phyloP scores from a whole-genome alignment of 2,888 invertebrate genomes.

The Cerceris ruficornis region DNA sequence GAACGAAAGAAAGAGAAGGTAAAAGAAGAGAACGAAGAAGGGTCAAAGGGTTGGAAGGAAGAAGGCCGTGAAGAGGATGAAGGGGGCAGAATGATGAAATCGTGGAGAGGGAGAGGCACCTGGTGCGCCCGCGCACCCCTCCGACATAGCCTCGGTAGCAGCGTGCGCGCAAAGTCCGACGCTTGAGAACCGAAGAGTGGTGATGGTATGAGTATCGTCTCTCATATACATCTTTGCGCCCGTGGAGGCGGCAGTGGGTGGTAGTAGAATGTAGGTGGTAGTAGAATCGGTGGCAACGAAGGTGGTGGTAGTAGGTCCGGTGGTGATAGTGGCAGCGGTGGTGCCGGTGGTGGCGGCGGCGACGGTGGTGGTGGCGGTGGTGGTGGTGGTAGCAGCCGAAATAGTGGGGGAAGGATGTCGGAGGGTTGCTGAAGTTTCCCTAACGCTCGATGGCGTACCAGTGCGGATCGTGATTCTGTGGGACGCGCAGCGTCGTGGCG shows the following conservation, averaged over 20 bases:
- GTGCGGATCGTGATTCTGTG: slow-evolving; percentile 80
- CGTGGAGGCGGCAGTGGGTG: slow-evolving; percentile 4
- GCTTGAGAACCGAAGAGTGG: slow-evolving; percentile 63
- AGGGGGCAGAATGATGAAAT: slow-evolving; percentile 39
- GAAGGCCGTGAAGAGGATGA: slow-evolving; percentile 20
- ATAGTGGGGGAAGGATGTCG: slow-evolving; percentile 65
- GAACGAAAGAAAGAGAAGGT: background rate
- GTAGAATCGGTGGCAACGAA: slow-evolving; percentile 8
- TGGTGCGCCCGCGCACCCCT: slow-evolving; percentile 63
- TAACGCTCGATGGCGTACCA: slow-evolving; percentile 79
- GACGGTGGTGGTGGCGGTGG: slow-evolving; percentile 32
- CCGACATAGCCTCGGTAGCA: slow-evolving; percentile 50
- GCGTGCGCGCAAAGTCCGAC: slow-evolving; percentile 70
- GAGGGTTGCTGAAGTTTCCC: slow-evolving; percentile 77
- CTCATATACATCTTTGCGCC: slow-evolving; percentile 15
- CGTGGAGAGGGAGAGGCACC: slow-evolving; percentile 45
- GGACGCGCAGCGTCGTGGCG: slow-evolving; percentile 74
- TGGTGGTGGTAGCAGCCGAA: slow-evolving; percentile 40
- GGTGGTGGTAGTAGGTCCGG: slow-evolving; percentile 41
- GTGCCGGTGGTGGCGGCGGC: slow-evolving; percentile 37
- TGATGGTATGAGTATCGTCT: slow-evolving; percentile 42
- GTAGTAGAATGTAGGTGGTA: slow-evolving; percentile 7
- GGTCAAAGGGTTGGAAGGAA: background rate
- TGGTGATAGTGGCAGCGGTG: slow-evolving; percentile 27
- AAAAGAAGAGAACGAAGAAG: background rate